Evolutionary conservation across 2,113 vertebrate genomes (phyloP).

Genomic region (Zosterops hypoxanthus): DNA sequence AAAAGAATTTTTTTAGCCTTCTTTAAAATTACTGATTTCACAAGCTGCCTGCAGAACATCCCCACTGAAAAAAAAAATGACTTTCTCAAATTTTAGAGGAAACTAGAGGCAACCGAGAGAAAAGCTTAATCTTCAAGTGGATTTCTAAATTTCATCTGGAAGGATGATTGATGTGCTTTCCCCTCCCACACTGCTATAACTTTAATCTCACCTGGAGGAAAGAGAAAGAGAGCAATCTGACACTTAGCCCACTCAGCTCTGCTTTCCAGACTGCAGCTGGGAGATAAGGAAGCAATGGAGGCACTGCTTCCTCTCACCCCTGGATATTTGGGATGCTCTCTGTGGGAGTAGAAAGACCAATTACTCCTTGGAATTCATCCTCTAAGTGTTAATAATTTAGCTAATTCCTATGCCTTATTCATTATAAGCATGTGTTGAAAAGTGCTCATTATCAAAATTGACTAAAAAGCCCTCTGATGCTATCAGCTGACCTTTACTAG

Average conservation of each 20-base stretch:
- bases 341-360: not conserved
- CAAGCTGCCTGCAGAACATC: not conserved
- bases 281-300: not conserved
- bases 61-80: not conserved
- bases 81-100: not conserved
- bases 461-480: not conserved
- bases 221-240: conserved; percentile 11
- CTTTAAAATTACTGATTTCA: conserved; percentile 3
- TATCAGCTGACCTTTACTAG: not conserved
- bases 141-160: conserved; percentile 27
- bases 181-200: conserved; percentile 8
- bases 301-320: not conserved
- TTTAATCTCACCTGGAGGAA: conserved; percentile 39
- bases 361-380: conserved; percentile 6
- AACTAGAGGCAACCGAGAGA: not conserved
- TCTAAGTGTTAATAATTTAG: not conserved
- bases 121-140: not conserved
- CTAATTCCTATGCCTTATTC: not conserved
- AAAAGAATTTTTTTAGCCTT: not conserved
- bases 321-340: not conserved
- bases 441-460: not conserved
- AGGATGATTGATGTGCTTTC: conserved; percentile 1
- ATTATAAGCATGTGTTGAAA: not conserved
- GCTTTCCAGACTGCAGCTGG: conserved; percentile 9
- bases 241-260: not conserved